Evolutionary conservation across 2,888 invertebrate species (phyloP), one percentile per base, ranked within the genome.

Genomic region (Xanthorhoe spadicearia): DNA sequence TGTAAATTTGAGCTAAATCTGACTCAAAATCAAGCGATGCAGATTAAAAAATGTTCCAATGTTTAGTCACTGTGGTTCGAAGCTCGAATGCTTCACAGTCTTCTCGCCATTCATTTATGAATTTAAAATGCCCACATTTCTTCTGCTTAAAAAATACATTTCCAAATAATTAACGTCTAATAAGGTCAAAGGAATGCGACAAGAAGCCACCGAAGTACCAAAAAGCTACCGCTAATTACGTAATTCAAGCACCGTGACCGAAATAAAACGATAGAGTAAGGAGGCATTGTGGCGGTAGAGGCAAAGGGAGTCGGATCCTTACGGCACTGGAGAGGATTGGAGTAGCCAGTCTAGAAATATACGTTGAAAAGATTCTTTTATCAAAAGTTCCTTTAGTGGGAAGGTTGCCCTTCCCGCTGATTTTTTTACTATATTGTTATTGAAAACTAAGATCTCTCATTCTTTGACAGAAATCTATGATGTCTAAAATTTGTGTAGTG

Each of bases 201-300:
- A 82, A 81, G 81, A 83, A 82, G 80, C 80, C 81, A 74, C 87
- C 19, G 77, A 83, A 85, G 80, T 85, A 80, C 82, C 84, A 87
- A 89, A 88, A 86, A 86, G 84, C 85, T 85, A 82, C 87, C 71
- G 86, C 89, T 91, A 91, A 92, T 92, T 92, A 92, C 85, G 87
- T 89, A 87, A 90, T 91, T 86, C 89, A 88, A 87, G 84, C 79
- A 87, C 89, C 89, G 87, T 90, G 87, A 90, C 88, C 79, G 77
- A 85, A 89, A 87, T 88, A 87, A 89, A 87, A 86, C 79, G 83
- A 84, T 84, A 81, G 81, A 84, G 83, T 78, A 80, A 77, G 76
- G 72, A 77, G 78, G 79, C 81, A 82, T 85, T 86, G 86, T 86
- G 84, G 85, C 85, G 84, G 87, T 82, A 77, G 79, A 50, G 59